A percentile compares a stretch with the other conserved stretches of the same genome.
These are phyloP conservation scores for Agrotis clavis DNA, from an alignment of 2,888 invertebrate genomes.

Conservation along the genomic window DNA sequence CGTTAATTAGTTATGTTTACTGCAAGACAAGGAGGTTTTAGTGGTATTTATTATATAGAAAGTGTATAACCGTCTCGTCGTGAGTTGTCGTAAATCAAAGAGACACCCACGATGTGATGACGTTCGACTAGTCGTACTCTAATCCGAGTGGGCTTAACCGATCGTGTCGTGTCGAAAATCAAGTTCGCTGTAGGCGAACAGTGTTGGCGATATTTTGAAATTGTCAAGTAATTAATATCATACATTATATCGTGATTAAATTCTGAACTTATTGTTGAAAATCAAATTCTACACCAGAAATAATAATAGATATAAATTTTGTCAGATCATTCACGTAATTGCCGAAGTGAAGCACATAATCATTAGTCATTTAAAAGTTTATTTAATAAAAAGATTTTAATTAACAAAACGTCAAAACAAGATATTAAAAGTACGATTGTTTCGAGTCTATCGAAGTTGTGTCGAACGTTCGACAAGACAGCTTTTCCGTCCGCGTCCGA, in stretches of 20 bases:
- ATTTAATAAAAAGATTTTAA: conserved; percentile 24
- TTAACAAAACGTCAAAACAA: conserved; percentile 51
- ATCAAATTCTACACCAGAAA: background rate
- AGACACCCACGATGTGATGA: conserved; percentile 86
- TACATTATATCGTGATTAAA: background rate
- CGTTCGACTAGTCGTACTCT: conserved; percentile 70
- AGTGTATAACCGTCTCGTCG: conserved; percentile 75
- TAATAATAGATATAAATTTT: background rate
- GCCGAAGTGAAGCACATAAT: no score
- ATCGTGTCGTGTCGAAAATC: conserved; percentile 76
- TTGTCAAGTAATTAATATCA: conserved; percentile 4
- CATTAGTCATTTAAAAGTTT: no score
- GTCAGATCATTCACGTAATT: no score
- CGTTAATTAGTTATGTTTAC: conserved; percentile 62
- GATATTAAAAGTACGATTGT: conserved; percentile 61
- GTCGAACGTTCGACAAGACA: conserved; percentile 64
- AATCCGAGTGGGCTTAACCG: conserved; percentile 78
- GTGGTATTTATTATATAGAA: conserved; percentile 74
- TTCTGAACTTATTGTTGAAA: background rate
- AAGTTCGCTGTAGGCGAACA: conserved; percentile 60
- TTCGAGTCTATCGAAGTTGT: conserved; percentile 58
- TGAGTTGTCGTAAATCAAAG: conserved; percentile 80
- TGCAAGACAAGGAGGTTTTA: conserved; percentile 63
- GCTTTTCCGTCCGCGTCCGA: conserved; percentile 70
- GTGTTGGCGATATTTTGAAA: conserved; percentile 33